Percentiles rank a stretch among this genome's conserved stretches.
Evolutionary conservation across 2,797 vertebrate genomes (phyloP).

Genomic region (Platyrinchus mystaceus): DNA sequence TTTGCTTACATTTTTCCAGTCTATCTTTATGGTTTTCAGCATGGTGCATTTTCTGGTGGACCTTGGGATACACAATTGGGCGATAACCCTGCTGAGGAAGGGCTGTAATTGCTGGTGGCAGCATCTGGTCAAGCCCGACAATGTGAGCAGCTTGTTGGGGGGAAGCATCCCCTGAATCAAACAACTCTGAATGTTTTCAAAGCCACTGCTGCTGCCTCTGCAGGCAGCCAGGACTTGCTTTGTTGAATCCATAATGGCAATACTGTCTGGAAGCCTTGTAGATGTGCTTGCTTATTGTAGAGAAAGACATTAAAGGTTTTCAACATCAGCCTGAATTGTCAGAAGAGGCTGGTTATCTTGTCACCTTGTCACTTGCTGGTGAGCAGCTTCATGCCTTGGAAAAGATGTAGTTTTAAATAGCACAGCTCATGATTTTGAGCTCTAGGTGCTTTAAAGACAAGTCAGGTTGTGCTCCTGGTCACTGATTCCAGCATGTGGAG

Average conservation of each 20-base stretch:
- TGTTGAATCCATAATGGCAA: not conserved
- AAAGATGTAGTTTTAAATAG: not conserved
- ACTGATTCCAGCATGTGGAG: not conserved
- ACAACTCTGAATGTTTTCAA: fast-evolving
- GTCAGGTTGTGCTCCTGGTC: not conserved
- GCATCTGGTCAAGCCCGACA: not conserved
- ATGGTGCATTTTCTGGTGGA: not conserved
- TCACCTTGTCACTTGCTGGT: not conserved
- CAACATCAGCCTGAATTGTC: not conserved
- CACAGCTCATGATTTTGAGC: not conserved
- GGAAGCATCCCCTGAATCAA: not conserved
- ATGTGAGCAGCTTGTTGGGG: not conserved
- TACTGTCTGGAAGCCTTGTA: not conserved
- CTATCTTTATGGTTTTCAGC: constrained; percentile 8
- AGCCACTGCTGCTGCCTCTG: fast-evolving
- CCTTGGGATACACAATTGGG: not conserved
- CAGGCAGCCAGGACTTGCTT: not conserved
- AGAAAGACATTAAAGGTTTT: not conserved
- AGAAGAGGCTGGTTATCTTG: not conserved
- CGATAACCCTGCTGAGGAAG: not conserved
- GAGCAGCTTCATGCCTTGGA: not conserved
- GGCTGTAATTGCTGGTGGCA: not conserved
- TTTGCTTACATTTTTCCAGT: constrained; percentile 20
- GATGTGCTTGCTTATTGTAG: not conserved
- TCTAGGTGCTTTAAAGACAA: not conserved